Evolutionary conservation across 2,113 vertebrate species (phyloP).

Genomic region (Actenoides hombroni): DNA sequence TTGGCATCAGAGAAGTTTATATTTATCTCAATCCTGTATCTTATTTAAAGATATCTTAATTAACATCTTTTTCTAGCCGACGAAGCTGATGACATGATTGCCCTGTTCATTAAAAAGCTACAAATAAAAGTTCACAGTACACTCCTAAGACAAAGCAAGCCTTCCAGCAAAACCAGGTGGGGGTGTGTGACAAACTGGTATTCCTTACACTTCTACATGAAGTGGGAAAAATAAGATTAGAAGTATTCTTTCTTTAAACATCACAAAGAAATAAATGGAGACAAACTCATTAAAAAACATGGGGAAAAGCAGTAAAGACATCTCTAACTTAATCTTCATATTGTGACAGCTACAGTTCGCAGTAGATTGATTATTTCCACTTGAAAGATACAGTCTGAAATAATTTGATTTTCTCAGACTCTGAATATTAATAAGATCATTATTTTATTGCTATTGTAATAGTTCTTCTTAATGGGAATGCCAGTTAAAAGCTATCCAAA

Average conservation of each 20-base stretch:
- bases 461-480: not conserved
- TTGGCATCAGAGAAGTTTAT: not conserved
- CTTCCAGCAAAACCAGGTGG: not conserved
- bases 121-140: not conserved
- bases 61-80: not conserved
- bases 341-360: slow-evolving; percentile 3
- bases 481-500: not conserved
- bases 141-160: not conserved
- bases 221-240: rapidly evolving
- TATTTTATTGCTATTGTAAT: not conserved
- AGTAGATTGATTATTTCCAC: slow-evolving; percentile 32
- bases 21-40: not conserved
- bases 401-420: not conserved
- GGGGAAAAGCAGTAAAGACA: not conserved
- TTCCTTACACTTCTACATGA: not conserved
- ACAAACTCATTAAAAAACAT: not conserved
- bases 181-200: not conserved
- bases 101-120: not conserved
- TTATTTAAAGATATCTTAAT: not conserved
- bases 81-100: not conserved
- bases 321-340: not conserved
- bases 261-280: not conserved
- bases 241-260: not conserved
- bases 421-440: slow-evolving; percentile 24
- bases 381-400: not conserved